phyloP scores from a whole-genome alignment of 2,797 vertebrate genomes.

The Hemibagrus guttatus region DNA sequence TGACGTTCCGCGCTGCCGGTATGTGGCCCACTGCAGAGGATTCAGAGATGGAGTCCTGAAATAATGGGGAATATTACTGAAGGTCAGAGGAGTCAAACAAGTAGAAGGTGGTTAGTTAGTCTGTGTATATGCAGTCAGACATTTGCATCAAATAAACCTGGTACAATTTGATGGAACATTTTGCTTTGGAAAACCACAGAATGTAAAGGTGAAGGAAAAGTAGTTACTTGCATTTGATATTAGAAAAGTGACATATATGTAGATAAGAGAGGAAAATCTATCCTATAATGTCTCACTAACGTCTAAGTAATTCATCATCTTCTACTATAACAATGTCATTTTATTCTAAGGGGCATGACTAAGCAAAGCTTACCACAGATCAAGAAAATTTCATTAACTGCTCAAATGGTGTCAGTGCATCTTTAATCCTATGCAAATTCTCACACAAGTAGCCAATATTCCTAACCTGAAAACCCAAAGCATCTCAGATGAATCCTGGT shows the following conservation, averaged over 20 bases:
- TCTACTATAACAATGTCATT: neutral
- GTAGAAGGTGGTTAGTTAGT: neutral
- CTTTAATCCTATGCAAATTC: neutral
- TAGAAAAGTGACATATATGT: neutral
- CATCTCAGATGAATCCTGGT: neutral
- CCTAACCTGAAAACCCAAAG: neutral
- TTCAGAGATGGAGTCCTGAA: slow-evolving; percentile 60
- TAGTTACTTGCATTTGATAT: neutral
- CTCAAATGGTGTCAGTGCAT: neutral
- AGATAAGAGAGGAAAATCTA: neutral
- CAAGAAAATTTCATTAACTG: slow-evolving; percentile 8
- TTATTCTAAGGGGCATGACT: slow-evolving; percentile 8
- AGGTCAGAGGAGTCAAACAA: slow-evolving; percentile 22
- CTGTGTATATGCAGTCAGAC: neutral
- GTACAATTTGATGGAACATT: neutral
- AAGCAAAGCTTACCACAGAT: neutral
- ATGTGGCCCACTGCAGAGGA: slow-evolving; percentile 58
- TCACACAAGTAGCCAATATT: neutral
- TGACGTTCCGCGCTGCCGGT: slow-evolving; percentile 65
- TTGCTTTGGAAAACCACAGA: neutral
- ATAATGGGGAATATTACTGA: slow-evolving; percentile 37
- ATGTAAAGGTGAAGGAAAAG: neutral
- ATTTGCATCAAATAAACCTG: neutral
- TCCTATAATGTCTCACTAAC: too few species aligned
- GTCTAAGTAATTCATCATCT: neutral